Evolutionary conservation across 2,797 vertebrate genomes (phyloP).

Genomic region (Eulemur coronatus): DNA sequence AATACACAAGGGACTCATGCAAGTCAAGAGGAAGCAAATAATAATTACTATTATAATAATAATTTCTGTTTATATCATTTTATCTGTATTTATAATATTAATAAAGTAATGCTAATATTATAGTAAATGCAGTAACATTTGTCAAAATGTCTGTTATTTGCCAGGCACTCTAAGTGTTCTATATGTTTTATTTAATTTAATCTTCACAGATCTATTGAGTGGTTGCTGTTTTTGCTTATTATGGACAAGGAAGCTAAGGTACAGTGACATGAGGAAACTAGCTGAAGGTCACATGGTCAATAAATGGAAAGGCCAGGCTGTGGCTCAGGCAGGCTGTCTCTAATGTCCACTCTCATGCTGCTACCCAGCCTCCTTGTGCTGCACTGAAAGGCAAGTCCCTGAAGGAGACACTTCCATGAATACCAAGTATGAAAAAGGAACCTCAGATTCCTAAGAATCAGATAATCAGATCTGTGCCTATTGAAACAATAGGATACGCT

Average conservation of each 20-base stretch:
- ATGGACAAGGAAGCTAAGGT: not conserved
- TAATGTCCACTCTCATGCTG: rapidly evolving
- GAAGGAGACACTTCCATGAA: not conserved
- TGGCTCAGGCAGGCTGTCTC: not conserved
- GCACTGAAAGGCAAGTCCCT: not conserved
- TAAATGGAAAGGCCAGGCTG: not conserved
- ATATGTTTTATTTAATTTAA: not conserved
- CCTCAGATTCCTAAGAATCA: not conserved
- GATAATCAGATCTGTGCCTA: not conserved
- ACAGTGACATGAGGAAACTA: not conserved
- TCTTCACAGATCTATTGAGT: not conserved
- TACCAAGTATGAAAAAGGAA: not conserved
- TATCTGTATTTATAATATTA: not conserved
- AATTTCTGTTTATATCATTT: not conserved
- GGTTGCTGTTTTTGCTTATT: not conserved
- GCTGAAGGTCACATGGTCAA: rapidly evolving
- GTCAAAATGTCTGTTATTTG: not conserved
- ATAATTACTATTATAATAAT: not conserved
- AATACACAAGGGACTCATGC: not conserved
- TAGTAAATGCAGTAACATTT: not conserved
- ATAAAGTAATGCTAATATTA: not conserved
- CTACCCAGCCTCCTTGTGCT: not conserved
- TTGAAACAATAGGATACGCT: not conserved
- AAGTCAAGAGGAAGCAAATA: not conserved
- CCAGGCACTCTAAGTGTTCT: not conserved